Percentiles rank a stretch among this genome's conserved stretches.
Evolutionary conservation across 35 echinoderm and acorn worm genomes (phyloP).

Genomic region (Nesometra sesokonis): DNA sequence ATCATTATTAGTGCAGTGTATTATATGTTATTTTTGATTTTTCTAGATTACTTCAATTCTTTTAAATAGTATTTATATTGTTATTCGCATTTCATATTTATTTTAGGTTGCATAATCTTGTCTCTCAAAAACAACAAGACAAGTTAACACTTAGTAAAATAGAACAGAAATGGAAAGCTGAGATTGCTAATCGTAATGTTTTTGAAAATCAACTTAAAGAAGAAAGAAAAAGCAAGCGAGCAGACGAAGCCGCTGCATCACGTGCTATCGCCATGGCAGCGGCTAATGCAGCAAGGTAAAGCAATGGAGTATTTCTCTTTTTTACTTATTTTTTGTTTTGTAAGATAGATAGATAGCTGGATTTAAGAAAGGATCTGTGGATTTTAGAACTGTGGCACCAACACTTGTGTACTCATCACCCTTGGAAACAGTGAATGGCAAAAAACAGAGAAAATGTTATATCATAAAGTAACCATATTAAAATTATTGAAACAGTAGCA

Average conservation of each 20-base stretch:
- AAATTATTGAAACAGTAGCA: too few relatives aligned
- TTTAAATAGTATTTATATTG: neutral
- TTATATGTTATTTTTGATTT: too few relatives aligned
- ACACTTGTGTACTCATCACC: too few relatives aligned
- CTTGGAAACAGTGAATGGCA: too few relatives aligned
- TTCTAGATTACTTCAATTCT: neutral
- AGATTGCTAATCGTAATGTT: slow-evolving; percentile 45
- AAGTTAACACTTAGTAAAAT: slow-evolving; percentile 63
- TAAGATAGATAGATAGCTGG: too few relatives aligned
- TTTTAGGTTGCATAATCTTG: slow-evolving; percentile 85
- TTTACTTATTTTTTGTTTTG: too few relatives aligned
- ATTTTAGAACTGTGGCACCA: too few relatives aligned
- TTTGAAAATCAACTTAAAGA: slow-evolving; percentile 72
- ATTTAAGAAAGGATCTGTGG: too few relatives aligned
- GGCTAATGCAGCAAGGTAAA: slow-evolving; percentile 23
- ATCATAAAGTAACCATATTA: too few relatives aligned
- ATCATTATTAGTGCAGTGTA: too few relatives aligned
- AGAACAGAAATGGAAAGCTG: slow-evolving; percentile 85
- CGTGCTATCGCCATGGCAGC: slow-evolving; percentile 40
- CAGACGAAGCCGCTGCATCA: slow-evolving; percentile 61
- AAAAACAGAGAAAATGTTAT: too few relatives aligned
- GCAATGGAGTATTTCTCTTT: too few relatives aligned
- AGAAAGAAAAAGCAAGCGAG: slow-evolving; percentile 71
- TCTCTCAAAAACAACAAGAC: slow-evolving; percentile 95
- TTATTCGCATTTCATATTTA: neutral